phyloP scores from a whole-genome alignment of 2,797 vertebrate genomes.

The Sphenodon punctatus region DNA sequence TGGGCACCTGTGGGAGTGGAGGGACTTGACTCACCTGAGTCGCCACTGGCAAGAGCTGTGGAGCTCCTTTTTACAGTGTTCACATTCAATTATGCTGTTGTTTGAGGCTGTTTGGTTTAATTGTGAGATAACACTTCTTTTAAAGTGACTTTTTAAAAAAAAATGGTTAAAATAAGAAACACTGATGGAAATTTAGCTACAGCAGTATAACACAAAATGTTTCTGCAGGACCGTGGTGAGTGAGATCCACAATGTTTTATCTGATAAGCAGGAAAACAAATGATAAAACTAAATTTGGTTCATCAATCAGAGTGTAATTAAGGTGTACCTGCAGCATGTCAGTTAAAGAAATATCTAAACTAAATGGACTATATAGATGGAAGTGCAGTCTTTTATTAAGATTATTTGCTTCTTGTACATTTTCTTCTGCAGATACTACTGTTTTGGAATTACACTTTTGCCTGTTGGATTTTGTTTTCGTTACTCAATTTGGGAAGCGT shows the following conservation, averaged over 20 bases:
- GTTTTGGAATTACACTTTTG: background rate
- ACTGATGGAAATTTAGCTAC: background rate
- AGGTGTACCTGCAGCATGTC: background rate
- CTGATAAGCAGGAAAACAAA: slow-evolving; percentile 6
- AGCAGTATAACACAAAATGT: background rate
- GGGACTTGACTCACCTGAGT: too few species aligned
- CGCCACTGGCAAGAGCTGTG: background rate
- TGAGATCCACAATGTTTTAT: background rate
- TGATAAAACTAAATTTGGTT: slow-evolving; percentile 17
- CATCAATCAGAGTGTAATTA: slow-evolving; percentile 11
- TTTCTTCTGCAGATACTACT: background rate
- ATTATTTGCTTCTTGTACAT: background rate
- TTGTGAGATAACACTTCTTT: background rate
- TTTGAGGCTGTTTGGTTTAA: background rate
- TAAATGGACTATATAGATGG: background rate
- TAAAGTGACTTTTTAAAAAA: background rate
- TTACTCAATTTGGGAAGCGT: too few species aligned
- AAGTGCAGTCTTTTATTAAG: background rate
- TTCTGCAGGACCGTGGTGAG: background rate
- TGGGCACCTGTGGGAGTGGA: too few species aligned
- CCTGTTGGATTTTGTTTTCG: background rate
- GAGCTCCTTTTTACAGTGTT: background rate
- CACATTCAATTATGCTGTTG: background rate
- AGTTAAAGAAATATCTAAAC: background rate
- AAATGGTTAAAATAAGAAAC: background rate